phyloP scores from a whole-genome alignment of 2,888 invertebrate genomes.

The Cephalotes varians region DNA sequence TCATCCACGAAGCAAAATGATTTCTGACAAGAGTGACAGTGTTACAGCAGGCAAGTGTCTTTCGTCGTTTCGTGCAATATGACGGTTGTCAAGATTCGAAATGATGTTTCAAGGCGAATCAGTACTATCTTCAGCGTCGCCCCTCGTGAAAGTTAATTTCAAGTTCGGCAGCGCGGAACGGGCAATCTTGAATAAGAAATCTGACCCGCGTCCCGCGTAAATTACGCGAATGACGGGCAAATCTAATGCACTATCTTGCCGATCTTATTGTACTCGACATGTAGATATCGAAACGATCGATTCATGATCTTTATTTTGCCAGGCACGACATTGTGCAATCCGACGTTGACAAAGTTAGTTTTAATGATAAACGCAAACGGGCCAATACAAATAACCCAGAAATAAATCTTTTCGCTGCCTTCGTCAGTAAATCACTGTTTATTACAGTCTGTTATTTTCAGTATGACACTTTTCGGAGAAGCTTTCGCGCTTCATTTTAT shows the following conservation, averaged over 20 bases:
- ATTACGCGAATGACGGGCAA: slow-evolving; percentile 8
- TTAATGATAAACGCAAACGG: neutral
- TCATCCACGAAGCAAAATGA: neutral
- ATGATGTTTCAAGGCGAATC: slow-evolving; percentile 50
- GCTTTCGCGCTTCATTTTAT: neutral
- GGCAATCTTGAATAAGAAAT: slow-evolving; percentile 40
- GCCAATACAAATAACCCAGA: neutral
- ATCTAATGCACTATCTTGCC: neutral
- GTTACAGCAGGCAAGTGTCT: slow-evolving; percentile 47
- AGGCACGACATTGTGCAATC: neutral
- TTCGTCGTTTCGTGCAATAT: slow-evolving; percentile 22
- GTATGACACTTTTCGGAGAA: neutral
- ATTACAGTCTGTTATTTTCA: neutral
- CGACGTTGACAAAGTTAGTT: slow-evolving; percentile 9
- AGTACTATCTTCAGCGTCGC: slow-evolving; percentile 51
- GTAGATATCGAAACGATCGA: neutral
- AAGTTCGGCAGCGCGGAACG: slow-evolving; percentile 54
- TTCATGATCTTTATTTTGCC: neutral
- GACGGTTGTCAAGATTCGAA: slow-evolving; percentile 57
- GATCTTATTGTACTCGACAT: slow-evolving; percentile 1
- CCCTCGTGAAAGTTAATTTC: slow-evolving; percentile 62
- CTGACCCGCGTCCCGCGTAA: slow-evolving; percentile 29
- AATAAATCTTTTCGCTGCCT: neutral
- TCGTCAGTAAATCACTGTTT: slow-evolving; percentile 3
- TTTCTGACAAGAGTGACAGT: neutral